Conservation (phyloP, 2,888 invertebrate genomes). For the Pseudeuparius sepicola region DNA sequence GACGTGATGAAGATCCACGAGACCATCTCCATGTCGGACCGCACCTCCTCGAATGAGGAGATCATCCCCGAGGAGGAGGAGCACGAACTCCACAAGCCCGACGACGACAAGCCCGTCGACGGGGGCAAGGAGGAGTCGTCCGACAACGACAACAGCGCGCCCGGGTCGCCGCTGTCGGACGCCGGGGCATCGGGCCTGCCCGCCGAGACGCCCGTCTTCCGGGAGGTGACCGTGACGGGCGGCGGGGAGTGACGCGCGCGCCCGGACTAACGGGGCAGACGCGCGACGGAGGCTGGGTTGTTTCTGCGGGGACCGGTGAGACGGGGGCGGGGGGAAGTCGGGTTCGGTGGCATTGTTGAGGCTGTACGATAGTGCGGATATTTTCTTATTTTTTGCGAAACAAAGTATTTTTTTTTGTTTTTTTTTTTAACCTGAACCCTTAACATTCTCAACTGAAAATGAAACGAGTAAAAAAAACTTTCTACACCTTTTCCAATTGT, state of each 20-base stretch:
- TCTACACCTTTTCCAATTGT: too few relatives aligned
- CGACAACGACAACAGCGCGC: conserved; percentile 30
- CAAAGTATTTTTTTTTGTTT: too few relatives aligned
- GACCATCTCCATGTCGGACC: conserved; percentile 22
- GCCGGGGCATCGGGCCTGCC: conserved; percentile 32
- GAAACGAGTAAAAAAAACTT: too few relatives aligned
- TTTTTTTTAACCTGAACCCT: too few relatives aligned
- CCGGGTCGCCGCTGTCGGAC: conserved; percentile 38
- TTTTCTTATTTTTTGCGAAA: too few relatives aligned
- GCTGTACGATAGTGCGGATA: too few relatives aligned
- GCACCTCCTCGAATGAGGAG: conserved; percentile 30
- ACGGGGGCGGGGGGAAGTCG: too few relatives aligned
- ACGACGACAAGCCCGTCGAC: conserved; percentile 19
- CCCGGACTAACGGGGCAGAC: too few relatives aligned
- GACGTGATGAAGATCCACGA: conserved; percentile 30
- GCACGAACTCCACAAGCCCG: conserved; percentile 31
- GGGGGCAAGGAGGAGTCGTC: conserved; percentile 24
- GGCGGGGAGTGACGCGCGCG: conserved; percentile 30
- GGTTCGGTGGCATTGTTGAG: too few relatives aligned
- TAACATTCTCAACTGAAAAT: too few relatives aligned
- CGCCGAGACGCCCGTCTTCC: conserved; percentile 37
- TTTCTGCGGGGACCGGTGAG: too few relatives aligned
- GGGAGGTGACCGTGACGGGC: conserved; percentile 45
- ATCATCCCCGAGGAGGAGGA: conserved; percentile 35
- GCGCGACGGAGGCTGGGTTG: too few relatives aligned